Evolutionary conservation across 2,797 vertebrate genomes (phyloP), one percentile per base, ranked within the genome.

Genomic region (Lepidocolaptes lacrymiger): DNA sequence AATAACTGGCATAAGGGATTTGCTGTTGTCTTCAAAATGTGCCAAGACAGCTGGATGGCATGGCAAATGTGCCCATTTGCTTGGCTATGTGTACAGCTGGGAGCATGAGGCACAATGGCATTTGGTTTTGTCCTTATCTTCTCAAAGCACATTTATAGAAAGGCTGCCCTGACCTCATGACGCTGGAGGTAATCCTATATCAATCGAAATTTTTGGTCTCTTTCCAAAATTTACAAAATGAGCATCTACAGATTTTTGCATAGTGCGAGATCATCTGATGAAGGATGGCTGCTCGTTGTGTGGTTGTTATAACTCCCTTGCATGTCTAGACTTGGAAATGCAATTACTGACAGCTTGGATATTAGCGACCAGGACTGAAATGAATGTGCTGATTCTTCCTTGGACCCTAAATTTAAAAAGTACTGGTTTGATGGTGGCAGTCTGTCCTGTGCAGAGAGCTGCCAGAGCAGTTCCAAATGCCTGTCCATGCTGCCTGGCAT

Each of bases 21-120:
- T 73, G 46, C 71, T 76, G 15, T 46, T 61, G 39, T 56, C 74
- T 85, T 86, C 71, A 37, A 18, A 86, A 81, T 36, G 37, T 82
- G 91, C 81, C 87, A 67, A 20, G 92, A 71, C 86, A 96, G 74
- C 82, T 94, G 95, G 67, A 21, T 69, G 69, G 73, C 58, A 73
- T 1, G 3, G 39, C 73, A 84, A 36, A 88, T 78, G 78, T 77
- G 64, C 52, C 85, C 10, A 7, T 69, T 86, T 23, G 32, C 61
- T 76, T 79, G 39, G 34, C 43, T 48, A 10, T 41, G n/a, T 30
- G 44, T 80, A 22, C 76, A 86, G 66, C 83, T 89, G 90, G 56
- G 51, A 66, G 18, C 15, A 5, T 24, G 58, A 88, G 46, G 55
- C 69, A 86, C 66, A 78, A 48, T n/a, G 55, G 36, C 71, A 68